Evolutionary conservation across 1,140 invertebrate genomes (phyloP), one percentile per base, ranked within the genome.

Genomic region (Wasmannia auropunctata): DNA sequence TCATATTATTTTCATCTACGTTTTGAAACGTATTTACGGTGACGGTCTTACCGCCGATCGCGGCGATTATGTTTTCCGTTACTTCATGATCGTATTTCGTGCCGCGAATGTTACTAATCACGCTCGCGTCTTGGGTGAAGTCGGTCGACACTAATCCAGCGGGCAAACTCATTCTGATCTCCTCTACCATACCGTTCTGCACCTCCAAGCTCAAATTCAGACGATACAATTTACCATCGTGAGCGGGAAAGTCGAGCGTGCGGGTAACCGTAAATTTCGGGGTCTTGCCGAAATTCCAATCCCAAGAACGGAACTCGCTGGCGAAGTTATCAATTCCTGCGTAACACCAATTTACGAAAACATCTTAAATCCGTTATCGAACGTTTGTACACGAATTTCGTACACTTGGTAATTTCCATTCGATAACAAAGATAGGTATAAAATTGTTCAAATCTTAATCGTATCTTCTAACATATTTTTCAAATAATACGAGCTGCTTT

Each of bases 221-320:
- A 6, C 87, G 87, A 62, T 92, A 88, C 14, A 91, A 80, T 34
- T 83, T 70, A 28, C 86, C 88, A 22, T 91, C 70, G 7, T 88
- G 72, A 0, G 37, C 51, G 16, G 91, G 91, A 2, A 94, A 62
- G 65, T 94, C 91, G 1, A 95, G 40, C 8, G 90, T 72, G 7
- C 93, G 93, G 8, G 91, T 93, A 3, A 98, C 96, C 0, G 96
- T 96, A 94, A 99, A 99, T 90, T 97, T 96, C 0, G 98, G 98
- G 1, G 98, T 98, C 92, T 97, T 97, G n/a, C 98, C 98, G 94
- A 96, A 98, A 72, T 96, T 96, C 98, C 98, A 99, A 67, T 98
- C 96, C 98, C 98, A 99, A 19, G 96, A 97, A 85, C 95, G 92
- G 34, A 98, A 96, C 84, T 97, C 96, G 62, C 96, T 95, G 1